Evolutionary conservation across 1,140 invertebrate genomes (phyloP).

Genomic region (Carposina sasakii): DNA sequence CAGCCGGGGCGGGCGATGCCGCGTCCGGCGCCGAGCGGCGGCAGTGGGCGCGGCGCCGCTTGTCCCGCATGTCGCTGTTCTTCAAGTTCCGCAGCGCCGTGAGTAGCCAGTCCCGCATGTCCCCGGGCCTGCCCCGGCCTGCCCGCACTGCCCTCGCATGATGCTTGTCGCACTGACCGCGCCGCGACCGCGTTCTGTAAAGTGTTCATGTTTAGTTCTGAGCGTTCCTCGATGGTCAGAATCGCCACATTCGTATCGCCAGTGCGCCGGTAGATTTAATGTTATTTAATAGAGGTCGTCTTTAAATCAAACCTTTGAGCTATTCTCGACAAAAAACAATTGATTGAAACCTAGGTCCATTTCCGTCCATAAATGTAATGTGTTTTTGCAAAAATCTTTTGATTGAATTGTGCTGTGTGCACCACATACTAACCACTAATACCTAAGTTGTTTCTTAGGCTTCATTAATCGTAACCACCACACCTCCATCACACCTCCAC

Average conservation of each 20-base stretch:
- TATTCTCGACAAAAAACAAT: no score
- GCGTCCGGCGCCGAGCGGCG: slow-evolving; percentile 25
- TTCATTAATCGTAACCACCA: no score
- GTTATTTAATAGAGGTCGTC: not conserved
- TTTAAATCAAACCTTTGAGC: not conserved
- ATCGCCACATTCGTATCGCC: not conserved
- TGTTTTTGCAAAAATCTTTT: no score
- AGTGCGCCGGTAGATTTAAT: not conserved
- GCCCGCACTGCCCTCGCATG: not conserved
- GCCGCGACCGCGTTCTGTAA: no score
- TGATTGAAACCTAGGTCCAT: no score
- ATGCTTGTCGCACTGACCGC: not conserved
- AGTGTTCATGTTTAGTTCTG: no score
- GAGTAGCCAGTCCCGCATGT: slow-evolving; percentile 22
- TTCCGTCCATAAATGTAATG: no score
- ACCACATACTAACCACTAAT: no score
- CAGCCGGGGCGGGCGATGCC: slow-evolving; percentile 33
- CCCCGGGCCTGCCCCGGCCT: not conserved
- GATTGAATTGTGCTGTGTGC: no score
- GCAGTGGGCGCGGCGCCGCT: slow-evolving; percentile 15
- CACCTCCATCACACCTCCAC: no score
- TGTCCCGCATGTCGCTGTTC: slow-evolving; percentile 39
- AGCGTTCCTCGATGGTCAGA: no score
- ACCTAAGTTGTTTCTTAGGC: no score
- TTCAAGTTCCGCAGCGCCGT: slow-evolving; percentile 48